phyloP scores from a whole-genome alignment of 2,797 vertebrate species.

The Triplophysa yarkandensis region DNA sequence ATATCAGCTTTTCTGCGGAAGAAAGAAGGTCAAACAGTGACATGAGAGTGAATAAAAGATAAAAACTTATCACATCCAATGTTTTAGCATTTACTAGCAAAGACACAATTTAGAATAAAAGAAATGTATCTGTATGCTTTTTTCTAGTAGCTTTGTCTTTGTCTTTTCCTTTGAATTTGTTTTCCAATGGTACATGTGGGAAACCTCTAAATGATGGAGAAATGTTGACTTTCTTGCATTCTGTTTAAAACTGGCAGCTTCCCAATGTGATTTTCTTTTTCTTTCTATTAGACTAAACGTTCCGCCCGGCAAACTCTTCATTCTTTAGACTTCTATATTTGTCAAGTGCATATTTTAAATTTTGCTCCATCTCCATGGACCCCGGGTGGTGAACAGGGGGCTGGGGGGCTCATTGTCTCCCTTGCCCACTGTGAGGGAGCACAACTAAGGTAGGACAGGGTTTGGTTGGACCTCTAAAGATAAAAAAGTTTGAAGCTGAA shows the following conservation, averaged over 20 bases:
- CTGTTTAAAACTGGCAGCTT: slow-evolving; percentile 70
- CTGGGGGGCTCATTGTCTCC: slow-evolving; percentile 65
- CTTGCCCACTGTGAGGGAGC: slow-evolving; percentile 63
- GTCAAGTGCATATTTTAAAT: slow-evolving; percentile 68
- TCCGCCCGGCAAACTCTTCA: slow-evolving; percentile 53
- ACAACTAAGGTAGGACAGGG: background rate
- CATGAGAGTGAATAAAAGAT: too few species aligned
- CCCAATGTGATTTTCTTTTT: slow-evolving; percentile 65
- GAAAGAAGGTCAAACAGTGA: too few species aligned
- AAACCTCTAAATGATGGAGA: slow-evolving; percentile 66
- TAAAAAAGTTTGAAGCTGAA: background rate
- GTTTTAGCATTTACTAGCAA: too few species aligned
- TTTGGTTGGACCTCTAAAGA: background rate
- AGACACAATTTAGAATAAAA: background rate
- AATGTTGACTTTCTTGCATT: slow-evolving; percentile 71
- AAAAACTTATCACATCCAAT: too few species aligned
- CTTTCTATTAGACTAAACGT: slow-evolving; percentile 23
- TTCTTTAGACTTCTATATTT: slow-evolving; percentile 65
- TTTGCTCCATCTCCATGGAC: slow-evolving; percentile 71
- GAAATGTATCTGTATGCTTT: background rate
- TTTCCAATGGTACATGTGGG: slow-evolving; percentile 27
- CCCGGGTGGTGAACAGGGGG: slow-evolving; percentile 53
- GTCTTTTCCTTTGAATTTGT: slow-evolving; percentile 9
- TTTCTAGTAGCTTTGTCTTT: background rate
- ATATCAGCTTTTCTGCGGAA: too few species aligned